Evolutionary conservation across 2,113 vertebrate species (phyloP).

Genomic region (Sinocyclocheilus anophthalmus): DNA sequence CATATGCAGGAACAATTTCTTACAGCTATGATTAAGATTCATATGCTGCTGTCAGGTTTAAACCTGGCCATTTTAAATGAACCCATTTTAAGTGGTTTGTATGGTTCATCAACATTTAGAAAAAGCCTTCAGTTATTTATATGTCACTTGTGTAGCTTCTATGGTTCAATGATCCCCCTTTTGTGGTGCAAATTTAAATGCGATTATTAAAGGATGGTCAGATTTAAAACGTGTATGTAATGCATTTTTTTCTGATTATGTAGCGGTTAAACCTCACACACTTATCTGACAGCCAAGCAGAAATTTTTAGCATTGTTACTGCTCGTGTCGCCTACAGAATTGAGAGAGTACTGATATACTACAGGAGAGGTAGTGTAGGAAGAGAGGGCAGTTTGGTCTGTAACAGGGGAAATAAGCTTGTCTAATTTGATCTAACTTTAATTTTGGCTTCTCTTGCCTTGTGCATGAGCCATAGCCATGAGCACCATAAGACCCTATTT

Average conservation of each 20-base stretch:
- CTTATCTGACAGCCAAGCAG: background rate
- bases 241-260: background rate
- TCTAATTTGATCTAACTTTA: slow-evolving; percentile 41
- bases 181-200: slow-evolving; percentile 57
- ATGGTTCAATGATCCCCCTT: slow-evolving; percentile 48
- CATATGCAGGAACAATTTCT: background rate
- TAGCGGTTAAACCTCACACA: background rate
- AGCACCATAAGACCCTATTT: background rate
- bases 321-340: background rate
- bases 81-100: slow-evolving; percentile 52
- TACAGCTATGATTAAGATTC: background rate
- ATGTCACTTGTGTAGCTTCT: slow-evolving; percentile 54
- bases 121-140: slow-evolving; percentile 63
- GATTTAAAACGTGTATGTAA: background rate
- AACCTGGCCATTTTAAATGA: slow-evolving; percentile 44
- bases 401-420: slow-evolving; percentile 33
- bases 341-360: background rate
- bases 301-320: background rate
- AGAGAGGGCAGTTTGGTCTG: slow-evolving; percentile 13
- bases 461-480: background rate
- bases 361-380: background rate
- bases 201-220: slow-evolving; percentile 54
- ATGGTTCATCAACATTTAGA: slow-evolving; percentile 65
- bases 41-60: background rate
- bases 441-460: slow-evolving; percentile 4